Percentiles rank a stretch among this genome's conserved stretches.
These are phyloP conservation scores for Solenopsis invicta DNA, from an alignment of 1,140 invertebrate species.

Conservation along the genomic window DNA sequence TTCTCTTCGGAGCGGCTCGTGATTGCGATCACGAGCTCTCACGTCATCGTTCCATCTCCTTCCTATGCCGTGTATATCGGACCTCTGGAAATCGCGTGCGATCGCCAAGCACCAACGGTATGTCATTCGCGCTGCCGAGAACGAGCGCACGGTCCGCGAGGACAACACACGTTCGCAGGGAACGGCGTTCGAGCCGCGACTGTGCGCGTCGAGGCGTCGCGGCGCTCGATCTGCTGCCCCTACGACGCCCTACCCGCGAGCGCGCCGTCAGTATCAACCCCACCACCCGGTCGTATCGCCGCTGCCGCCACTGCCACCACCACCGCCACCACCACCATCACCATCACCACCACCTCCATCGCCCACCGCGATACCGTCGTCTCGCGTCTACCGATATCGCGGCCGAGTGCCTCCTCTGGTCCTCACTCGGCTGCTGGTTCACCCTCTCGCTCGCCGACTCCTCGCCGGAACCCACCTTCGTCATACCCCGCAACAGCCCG, in stretches of 20 bases:
- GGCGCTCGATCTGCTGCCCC: slow-evolving; percentile 85
- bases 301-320: slow-evolving; percentile 76
- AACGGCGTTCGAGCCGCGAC: slow-evolving; percentile 85
- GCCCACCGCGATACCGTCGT: slow-evolving; percentile 52
- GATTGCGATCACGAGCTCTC: slow-evolving; percentile 1
- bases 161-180: slow-evolving; percentile 79
- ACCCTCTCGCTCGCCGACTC: slow-evolving; percentile 70
- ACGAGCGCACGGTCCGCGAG: slow-evolving; percentile 62
- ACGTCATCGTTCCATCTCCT: not conserved
- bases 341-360: slow-evolving; percentile 67
- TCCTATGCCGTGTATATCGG: not conserved
- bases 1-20: not conserved
- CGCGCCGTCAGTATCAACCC: slow-evolving; percentile 74
- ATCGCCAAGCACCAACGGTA: slow-evolving; percentile 7
- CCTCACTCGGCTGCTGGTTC: slow-evolving; percentile 67
- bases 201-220: slow-evolving; percentile 84
- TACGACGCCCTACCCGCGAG: slow-evolving; percentile 80
- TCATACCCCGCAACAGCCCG: slow-evolving; percentile 60
- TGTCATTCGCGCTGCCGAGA: slow-evolving; percentile 57
- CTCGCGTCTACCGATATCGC: slow-evolving; percentile 57
- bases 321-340: slow-evolving; percentile 65
- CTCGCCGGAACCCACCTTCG: slow-evolving; percentile 68
- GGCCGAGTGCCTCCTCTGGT: slow-evolving; percentile 66
- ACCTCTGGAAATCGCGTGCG: not conserved
- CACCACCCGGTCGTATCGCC: slow-evolving; percentile 71